Evolutionary conservation across 1,140 invertebrate genomes (phyloP), one percentile per base, ranked within the genome.

Genomic region (Drosophila obscura): DNA sequence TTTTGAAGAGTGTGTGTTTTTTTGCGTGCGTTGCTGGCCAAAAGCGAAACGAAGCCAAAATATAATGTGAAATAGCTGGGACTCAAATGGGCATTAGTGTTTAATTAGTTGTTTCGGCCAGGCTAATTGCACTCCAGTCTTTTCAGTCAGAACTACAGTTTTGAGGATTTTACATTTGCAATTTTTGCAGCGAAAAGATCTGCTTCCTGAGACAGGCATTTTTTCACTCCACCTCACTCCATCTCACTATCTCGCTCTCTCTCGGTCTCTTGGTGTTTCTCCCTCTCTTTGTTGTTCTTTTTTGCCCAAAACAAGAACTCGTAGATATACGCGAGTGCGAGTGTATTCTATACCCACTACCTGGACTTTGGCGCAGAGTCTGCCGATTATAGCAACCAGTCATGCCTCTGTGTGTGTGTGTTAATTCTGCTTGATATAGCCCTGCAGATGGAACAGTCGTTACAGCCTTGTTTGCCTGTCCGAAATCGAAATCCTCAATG

Each of bases 231-330:
- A 39, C 8, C 31, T 11, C 43, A n/a, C 55, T 52, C 49, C 49
- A n/a, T 57, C 35, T 43, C 2, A 5, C n/a, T 24, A 31, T 53
- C 51, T 26, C 22, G 51, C 28, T 51, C 19, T 24, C 8, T 16
- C 19, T 46, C 41, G 56, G 51, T 31, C 16, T 43, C 19, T 13
- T 19, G 24, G 11, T 39, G 11, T 55, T 24, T 39, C 5, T 19
- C n/a, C 39, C 49, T 68, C 64, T 35, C 35, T 35, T 19, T 59
- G 26, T 31, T 59, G 53, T 55, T 64, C 46, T 62, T 64, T 81
- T 81, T 82, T 74, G 79, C 75, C 80, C 49, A 74, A 69, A 69
- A 44, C 64, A 57, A 69, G 66, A 69, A 77, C 66, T 80, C 56
- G 59, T 56, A 73, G 80, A 77, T 84, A 39, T 13, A 35, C 2